Percentiles rank a stretch among this genome's conserved stretches.
Evolutionary conservation across 92 coral and sea anemone genomes (phyloP).

Genomic region (Pocillopora grandis): DNA sequence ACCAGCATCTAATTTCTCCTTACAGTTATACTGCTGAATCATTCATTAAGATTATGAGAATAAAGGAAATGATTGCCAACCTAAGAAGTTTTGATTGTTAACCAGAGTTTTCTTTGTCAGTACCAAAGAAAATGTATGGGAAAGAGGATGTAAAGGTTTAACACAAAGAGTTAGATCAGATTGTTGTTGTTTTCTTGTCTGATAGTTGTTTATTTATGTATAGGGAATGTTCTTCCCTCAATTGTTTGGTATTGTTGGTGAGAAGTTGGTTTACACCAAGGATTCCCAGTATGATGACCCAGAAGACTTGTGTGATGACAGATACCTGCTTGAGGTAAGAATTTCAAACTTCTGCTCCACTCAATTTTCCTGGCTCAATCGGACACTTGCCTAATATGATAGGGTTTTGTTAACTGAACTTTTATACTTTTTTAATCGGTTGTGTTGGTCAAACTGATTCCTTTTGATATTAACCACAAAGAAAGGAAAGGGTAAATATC

Average conservation of each 20-base stretch:
- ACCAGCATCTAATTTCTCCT: too few species aligned
- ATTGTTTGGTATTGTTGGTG: slow-evolving; percentile 92
- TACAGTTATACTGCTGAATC: too few species aligned
- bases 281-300: slow-evolving; percentile 93
- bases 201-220: neutral
- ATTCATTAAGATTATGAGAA: too few species aligned
- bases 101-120: too few species aligned
- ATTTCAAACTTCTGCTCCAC: neutral
- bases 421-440: too few species aligned
- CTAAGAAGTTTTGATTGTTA: too few species aligned
- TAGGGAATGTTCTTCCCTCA: slow-evolving; percentile 98
- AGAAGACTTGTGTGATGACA: slow-evolving; percentile 90
- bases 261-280: slow-evolving; percentile 73
- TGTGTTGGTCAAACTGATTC: too few species aligned
- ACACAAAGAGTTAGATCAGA: too few species aligned
- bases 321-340: slow-evolving; percentile 88
- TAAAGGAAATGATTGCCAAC: too few species aligned
- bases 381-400: neutral
- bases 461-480: too few species aligned
- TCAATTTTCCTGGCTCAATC: neutral
- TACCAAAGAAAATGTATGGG: too few species aligned
- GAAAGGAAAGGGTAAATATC: neutral
- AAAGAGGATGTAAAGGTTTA: too few species aligned
- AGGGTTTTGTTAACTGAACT: neutral
- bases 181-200: neutral